Conservation (phyloP, 2,888 invertebrate genomes). For the Mongoloraphidia duomilia region DNA sequence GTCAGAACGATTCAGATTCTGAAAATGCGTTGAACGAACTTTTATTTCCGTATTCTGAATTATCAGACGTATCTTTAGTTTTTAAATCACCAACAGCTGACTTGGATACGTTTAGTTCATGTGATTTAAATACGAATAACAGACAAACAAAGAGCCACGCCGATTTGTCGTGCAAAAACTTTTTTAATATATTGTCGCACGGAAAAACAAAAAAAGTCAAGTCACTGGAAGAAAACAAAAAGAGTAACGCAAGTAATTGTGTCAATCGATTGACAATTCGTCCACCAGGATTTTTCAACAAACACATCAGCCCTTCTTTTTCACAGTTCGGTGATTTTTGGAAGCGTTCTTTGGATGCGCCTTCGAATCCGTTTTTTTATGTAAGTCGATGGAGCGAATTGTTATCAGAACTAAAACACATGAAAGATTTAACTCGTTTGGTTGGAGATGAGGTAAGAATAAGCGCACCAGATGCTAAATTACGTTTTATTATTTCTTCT, state of each 20-base stretch:
- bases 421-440: conserved; percentile 9
- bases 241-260: background rate
- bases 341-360: too few relatives aligned
- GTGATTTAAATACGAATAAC: background rate
- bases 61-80: too few relatives aligned
- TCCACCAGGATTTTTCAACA: background rate
- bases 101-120: background rate
- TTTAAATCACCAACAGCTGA: background rate
- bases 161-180: background rate
- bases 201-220: background rate
- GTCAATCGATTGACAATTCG: background rate
- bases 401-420: conserved; percentile 6
- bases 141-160: background rate
- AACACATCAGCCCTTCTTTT: too few relatives aligned
- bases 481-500: conserved; percentile 20
- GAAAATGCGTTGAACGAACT: conserved; percentile 1
- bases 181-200: conserved; percentile 4
- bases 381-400: conserved; percentile 7
- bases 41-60: background rate
- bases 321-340: too few relatives aligned
- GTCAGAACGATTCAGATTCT: background rate
- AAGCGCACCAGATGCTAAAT: conserved; percentile 17
- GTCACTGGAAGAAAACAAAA: background rate
- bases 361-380: background rate
- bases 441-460: conserved; percentile 21